Evolutionary conservation across 2,888 invertebrate species (phyloP), one percentile per base, ranked within the genome.

Genomic region (Cybosia mesomella): DNA sequence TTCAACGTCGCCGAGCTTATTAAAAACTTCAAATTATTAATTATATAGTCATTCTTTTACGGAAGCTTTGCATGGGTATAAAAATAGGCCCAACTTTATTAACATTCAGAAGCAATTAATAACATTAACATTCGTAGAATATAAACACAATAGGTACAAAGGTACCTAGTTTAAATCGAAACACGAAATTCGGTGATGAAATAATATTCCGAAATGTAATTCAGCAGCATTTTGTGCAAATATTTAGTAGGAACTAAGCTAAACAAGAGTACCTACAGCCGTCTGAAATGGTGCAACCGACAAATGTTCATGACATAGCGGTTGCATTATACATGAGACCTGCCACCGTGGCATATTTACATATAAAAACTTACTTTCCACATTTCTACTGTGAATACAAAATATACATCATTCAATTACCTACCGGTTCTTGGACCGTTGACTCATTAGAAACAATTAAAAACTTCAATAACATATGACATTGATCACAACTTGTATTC

Each of bases 271-370:
- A 80, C 77, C 67, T 80, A 82, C 77, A 71, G 82, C 80, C 76
- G 81, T 84, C 86, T 89, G 88, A 91, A 92, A 91, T 91, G 92
- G 89, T 91, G 87, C 89, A 87, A 90, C 91, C 91, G 92, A 93
- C 93, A 93, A 93, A 93, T 93, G 93, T 93, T 92, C 91, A 90
- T 91, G 93, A 92, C 93, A 92, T 73, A 84, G 87, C 89, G 88
- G 83, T 85, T 93, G 91, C 90, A 94, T 94, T 91, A 94, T 83
- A 93, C 93, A 94, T 94, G 91, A 92, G 92, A 87, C 86, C 90
- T 90, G 91, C 89, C 89, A 89, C 87, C 82, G 80, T 83, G 85
- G 78, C 79, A 81, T 86, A 93, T 93, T 93, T 91, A 90, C 91
- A 93, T 92, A 89, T 84, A 89, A 85, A 85, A 84, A 84, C 80